phyloP scores from a whole-genome alignment of 2,113 vertebrate genomes.

The Paratilapia polleni region DNA sequence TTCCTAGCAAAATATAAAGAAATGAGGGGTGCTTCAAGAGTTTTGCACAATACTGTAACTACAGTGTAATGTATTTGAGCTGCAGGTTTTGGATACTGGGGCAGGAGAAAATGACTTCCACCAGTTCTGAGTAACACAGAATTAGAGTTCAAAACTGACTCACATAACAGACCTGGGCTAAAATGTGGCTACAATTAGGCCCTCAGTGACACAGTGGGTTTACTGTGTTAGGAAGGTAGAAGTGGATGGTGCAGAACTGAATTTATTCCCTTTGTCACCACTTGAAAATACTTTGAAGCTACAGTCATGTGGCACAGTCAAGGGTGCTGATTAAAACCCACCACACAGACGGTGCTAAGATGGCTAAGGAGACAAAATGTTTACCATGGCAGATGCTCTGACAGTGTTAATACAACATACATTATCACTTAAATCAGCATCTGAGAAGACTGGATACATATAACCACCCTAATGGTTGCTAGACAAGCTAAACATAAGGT shows the following conservation, averaged over 20 bases:
- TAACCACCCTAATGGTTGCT: not conserved
- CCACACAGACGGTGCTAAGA: constrained; percentile 49
- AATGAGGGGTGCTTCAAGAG: too few relatives aligned
- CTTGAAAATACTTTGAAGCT: not conserved
- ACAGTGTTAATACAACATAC: not conserved
- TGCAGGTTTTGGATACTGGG: not conserved
- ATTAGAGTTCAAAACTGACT: constrained; percentile 39
- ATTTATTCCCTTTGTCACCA: not conserved
- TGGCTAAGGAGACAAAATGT: constrained; percentile 33
- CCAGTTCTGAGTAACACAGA: not conserved
- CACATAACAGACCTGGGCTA: not conserved
- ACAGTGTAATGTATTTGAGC: not conserved
- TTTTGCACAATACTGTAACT: not conserved
- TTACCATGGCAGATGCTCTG: constrained; percentile 42
- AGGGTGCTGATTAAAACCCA: constrained; percentile 49
- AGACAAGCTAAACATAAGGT: not conserved
- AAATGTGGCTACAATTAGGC: not conserved
- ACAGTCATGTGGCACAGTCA: constrained; percentile 7
- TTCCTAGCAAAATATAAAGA: too few relatives aligned
- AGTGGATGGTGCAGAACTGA: not conserved
- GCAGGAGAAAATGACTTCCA: constrained; percentile 25
- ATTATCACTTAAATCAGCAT: constrained; percentile 4
- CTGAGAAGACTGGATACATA: not conserved
- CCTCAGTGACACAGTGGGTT: not conserved
- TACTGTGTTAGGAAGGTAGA: not conserved